Base-by-base conservation (phyloP, 2,113 vertebrate genomes). In the Vimba vimba region DNA sequence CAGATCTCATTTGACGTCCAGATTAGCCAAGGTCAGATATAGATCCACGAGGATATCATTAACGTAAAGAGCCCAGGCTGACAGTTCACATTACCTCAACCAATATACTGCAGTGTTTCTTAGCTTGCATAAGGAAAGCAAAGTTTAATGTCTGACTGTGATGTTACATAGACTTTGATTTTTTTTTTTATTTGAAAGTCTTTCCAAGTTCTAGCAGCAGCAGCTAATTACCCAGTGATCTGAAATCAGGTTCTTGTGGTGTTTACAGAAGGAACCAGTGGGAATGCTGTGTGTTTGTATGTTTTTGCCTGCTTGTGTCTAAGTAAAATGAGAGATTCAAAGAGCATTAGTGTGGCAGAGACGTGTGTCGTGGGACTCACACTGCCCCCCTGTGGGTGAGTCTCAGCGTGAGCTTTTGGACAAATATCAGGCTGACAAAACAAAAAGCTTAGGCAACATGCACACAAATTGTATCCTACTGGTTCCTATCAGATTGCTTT, bases 341-440 rank as follows among this genome's bases (percentile, higher is more conserved):
- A 69, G 17, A 8, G 13, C 3, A 4, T 39, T 57, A 17, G 47
- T 71, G 64, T 10, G 19, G 55, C n/a, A 69, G 62, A 80, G 36
- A 59, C 6, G 8, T 74, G 60, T 23, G 47, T 23, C 11, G 11
- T 62, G 66, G 68, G 79, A 47, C 19, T 82, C 47, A 69, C 85
- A 87, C 79, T 59, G 86, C 87, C 89, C 74, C 64, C 87, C 60
- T 57, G 83, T 90, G 89, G 87, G 76, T 23, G n/a, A 52, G 66
- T 23, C 39, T 81, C 80, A 68, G 55, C 17, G 68, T 82, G 85
- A 52, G 69, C 8, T 81, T 80, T 62, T 85, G 82, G 69, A 52
- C 87, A 64, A n/a, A 81, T 69, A 74, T 74, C 76, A 75, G 68
- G 50, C 77, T 87, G 79, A 85, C 87, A 80, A 79, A 77, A 76